Conservation (phyloP, 2,113 vertebrate species). For the Oxygymnocypris stewartii region DNA sequence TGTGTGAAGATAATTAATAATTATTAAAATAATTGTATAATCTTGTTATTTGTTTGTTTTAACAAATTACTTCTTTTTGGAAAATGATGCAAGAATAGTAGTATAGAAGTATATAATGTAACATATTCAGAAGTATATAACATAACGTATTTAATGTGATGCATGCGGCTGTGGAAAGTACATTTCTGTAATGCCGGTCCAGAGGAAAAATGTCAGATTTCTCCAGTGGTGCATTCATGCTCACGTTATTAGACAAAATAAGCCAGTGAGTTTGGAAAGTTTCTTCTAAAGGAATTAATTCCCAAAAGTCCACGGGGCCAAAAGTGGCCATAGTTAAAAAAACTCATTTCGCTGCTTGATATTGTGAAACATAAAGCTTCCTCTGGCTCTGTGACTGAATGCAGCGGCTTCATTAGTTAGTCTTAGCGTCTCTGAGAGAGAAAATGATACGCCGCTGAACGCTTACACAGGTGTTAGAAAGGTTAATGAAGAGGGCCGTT, state of each 20-base stretch:
- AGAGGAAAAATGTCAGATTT: background rate
- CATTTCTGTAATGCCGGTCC: background rate
- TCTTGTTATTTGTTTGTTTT: too few species aligned
- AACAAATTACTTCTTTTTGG: background rate
- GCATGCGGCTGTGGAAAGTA: background rate
- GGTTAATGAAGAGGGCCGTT: constrained; percentile 43
- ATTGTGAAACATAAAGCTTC: background rate
- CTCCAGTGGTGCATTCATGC: background rate
- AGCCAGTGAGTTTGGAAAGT: background rate
- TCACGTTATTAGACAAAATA: background rate
- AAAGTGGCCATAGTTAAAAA: background rate
- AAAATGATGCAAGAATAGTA: background rate
- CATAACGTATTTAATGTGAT: background rate
- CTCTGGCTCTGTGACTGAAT: background rate
- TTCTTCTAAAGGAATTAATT: background rate
- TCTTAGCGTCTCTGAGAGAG: background rate
- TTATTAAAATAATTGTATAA: background rate
- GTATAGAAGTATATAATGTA: background rate
- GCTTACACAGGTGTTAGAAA: constrained; percentile 46
- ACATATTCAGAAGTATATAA: background rate
- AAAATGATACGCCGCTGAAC: background rate
- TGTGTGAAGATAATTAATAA: background rate
- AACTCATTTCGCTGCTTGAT: background rate
- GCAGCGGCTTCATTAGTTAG: background rate
- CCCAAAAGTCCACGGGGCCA: background rate